phyloP scores from a whole-genome alignment of 2,888 invertebrate species.

The Dinocampus coccinellae region DNA sequence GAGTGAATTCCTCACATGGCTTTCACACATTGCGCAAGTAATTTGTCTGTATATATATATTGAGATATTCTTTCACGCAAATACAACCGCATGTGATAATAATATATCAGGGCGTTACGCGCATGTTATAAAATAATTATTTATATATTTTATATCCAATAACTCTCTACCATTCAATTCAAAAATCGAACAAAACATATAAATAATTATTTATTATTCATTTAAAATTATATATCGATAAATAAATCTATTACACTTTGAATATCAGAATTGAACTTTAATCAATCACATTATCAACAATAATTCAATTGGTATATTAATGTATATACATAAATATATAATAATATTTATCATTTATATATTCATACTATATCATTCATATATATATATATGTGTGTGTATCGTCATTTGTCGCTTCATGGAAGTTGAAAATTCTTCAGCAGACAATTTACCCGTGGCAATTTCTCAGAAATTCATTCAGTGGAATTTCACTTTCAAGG shows the following conservation, averaged over 20 bases:
- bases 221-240: neutral
- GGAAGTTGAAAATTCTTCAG: conserved; percentile 13
- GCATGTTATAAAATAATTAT: conserved; percentile 25
- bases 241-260: neutral
- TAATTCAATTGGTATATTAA: no score
- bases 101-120: conserved; percentile 5
- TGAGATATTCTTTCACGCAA: conserved; percentile 22
- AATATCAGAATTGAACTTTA: no score
- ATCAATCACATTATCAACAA: no score
- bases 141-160: neutral
- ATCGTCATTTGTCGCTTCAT: conserved; percentile 10
- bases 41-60: conserved; percentile 18
- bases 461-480: conserved; percentile 41
- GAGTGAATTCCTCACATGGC: conserved; percentile 60
- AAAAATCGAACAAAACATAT: no score
- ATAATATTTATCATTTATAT: no score
- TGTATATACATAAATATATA: no score
- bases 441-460: conserved; percentile 15
- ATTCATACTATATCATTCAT: no score
- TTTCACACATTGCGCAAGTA: conserved; percentile 60
- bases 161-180: neutral
- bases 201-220: neutral
- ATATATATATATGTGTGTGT: no score
- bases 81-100: conserved; percentile 35
- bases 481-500: conserved; percentile 49